Base-by-base conservation (phyloP, 2,888 invertebrate species). In the Oasisia sp. region DNA sequence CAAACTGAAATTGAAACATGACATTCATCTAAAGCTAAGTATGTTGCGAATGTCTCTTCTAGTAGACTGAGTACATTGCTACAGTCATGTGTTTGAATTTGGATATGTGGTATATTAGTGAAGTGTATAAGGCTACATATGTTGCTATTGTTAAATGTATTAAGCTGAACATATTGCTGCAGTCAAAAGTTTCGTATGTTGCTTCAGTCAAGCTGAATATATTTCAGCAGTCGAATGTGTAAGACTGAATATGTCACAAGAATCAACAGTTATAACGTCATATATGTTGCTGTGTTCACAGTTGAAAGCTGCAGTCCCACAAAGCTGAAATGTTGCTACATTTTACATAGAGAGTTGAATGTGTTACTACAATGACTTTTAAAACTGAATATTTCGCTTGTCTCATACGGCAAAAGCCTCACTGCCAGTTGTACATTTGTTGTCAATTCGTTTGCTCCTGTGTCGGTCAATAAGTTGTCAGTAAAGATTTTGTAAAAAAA, bases 401-500 rank as follows among this genome's bases (percentile, higher is more conserved):
- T n/a, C 74, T 27, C n/a, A 74, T 27, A 7, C 27, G 27, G 50
- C 19, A 74, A 38, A 1, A 74, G n/a, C 27, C 2, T 5, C 74
- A 74, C 74, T 74, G 74, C 74, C 74, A 74, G 14, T 74, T 74
- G 74, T 74, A 74, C 74, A 74, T 74, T 74, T 74, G 74, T 74
- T 74, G 74, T 74, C 74, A 74, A 27, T 74, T 27, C n/a, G 74
- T 74, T 74, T 74, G 19, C 2, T 27, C 74, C 5, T 27, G 27
- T 74, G 74, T 74, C 74, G 74, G 27, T 38, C 38, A 27, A 74
- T 27, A 74, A 74, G 74, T 74, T 74, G 74, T 74, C 19, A 74
- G 74, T 74, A 74, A 74, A 74, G 74, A 74, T 74, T 74, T 74
- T 74, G 74, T 74, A 74, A 74, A 74, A 74, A 74, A 74, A 27